Evolutionary conservation across 2,888 invertebrate genomes (phyloP), one percentile per base, ranked within the genome.

Genomic region (Drosophila subquinaria): DNA sequence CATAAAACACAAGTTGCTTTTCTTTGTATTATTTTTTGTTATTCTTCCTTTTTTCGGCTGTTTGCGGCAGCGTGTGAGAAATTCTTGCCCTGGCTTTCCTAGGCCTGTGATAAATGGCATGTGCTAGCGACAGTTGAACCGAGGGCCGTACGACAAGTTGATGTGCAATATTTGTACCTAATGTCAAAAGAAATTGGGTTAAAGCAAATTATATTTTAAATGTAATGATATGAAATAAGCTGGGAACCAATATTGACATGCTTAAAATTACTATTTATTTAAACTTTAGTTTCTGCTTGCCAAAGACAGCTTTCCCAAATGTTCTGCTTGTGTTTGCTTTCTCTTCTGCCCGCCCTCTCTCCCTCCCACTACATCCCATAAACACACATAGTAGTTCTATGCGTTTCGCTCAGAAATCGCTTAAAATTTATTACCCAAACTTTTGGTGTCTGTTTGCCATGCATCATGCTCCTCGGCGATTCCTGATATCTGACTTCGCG

Each of bases 391-490:
- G 45, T 65, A 69, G 79, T 62, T 61, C 48, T 52, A 70, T 59
- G 64, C 65, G 79, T 79, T 76, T 73, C 73, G 61, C 75, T 76
- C 50, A 50, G 66, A 74, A 89, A 75, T 86, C 84, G 86, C 76
- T 88, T 83, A 88, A 79, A 88, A 86, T 86, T 86, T 86, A 86
- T 90, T 86, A 77, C 89, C 82, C 73, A 75, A 81, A 88, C 60
- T 86, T 88, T 82, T 73, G 80, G 79, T 77, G 85, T 75, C 85
- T 88, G 76, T 77, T 81, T 70, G 88, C 79, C 76, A 76, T 82
- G 76, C 74, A 82, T 82, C 82, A 85, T 76, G 73, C 42, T 67
- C 69, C 53, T 51, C 56, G 63, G 53, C 63, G 63, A 64, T 67
- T 70, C 69, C 79, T 42, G 42, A 66, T 85, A 77, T 79, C 76